Base-by-base conservation (phyloP, 2,113 vertebrate species). In the Solea senegalensis region DNA sequence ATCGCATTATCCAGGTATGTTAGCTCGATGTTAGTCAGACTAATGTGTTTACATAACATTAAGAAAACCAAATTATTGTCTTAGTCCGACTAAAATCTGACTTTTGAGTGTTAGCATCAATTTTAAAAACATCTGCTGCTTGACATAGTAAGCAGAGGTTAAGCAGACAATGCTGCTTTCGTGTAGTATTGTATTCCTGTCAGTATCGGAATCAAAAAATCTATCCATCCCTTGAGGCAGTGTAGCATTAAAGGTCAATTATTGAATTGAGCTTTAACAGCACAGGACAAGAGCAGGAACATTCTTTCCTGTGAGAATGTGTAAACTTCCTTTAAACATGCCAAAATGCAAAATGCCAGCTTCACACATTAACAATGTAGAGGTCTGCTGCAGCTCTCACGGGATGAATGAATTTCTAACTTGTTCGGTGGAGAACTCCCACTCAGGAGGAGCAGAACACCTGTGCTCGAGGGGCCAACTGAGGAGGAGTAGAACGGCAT, bases 391-490 rank as follows among this genome's bases (percentile, higher is more conserved):
- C 9, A 52, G 59, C 73, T 55, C 65, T 72, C 1, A 0, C 58
- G 77, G 78, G 63, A 81, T 81, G 77, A 89, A 86, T 87, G 74
- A 77, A 68, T 61, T 58, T 60, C 58, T 69, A 63, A 74, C 54
- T 82, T 8, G 15, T 72, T 85, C 50, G 54, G 69, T 43, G 43
- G 65, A 84, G 64, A 66, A 73, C 78, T 77, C 82, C 85, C 72
- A 83, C 78, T 82, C 70, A 72, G 74, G 34, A 58, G n/a, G 69
- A 71, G 54, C 71, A 14, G 48, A 40, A 61, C 81, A 75, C 78
- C 63, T 72, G 70, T 52, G 67, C 79, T 83, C 58, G 40, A 34
- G 55, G 55, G 49, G 75, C 60, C 65, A 49, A 28, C 61, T 48
- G 74, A 78, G 65, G 63, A 69, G 79, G 84, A 78, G 68, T 15